Conservation (phyloP, 1,140 invertebrate species). For the Cecropterus lyciades region DNA sequence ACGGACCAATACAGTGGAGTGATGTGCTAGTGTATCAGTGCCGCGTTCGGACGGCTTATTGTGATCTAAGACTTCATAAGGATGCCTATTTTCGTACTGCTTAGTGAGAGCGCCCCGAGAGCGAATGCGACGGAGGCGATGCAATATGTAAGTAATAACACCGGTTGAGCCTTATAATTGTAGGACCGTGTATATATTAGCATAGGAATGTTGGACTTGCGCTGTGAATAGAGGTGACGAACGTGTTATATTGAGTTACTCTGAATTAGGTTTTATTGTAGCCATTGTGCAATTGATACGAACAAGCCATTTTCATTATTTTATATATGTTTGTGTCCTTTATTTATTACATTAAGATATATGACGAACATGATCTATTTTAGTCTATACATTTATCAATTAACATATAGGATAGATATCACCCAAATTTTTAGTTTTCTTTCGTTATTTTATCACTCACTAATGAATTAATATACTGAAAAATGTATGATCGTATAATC, state of each 20-base stretch:
- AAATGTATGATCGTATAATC: too few relatives aligned
- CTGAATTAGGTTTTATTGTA: slow-evolving; percentile 50
- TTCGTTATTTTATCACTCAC: too few relatives aligned
- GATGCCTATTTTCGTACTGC: slow-evolving; percentile 52
- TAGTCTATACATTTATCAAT: too few relatives aligned
- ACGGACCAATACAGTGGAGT: neutral
- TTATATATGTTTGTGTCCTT: neutral
- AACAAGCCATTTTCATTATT: slow-evolving; percentile 3
- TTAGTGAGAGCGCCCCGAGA: slow-evolving; percentile 48
- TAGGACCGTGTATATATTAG: slow-evolving; percentile 77
- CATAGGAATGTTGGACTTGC: slow-evolving; percentile 50
- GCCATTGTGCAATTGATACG: slow-evolving; percentile 76
- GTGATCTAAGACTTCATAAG: slow-evolving; percentile 45
- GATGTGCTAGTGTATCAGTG: neutral
- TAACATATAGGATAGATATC: too few relatives aligned
- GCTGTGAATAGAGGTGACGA: slow-evolving; percentile 65
- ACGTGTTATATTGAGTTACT: slow-evolving; percentile 62
- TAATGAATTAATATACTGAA: too few relatives aligned
- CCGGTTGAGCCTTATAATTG: slow-evolving; percentile 78
- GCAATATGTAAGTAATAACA: slow-evolving; percentile 69
- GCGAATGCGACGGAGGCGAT: slow-evolving; percentile 34
- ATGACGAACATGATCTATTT: too few relatives aligned
- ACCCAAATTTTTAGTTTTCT: too few relatives aligned
- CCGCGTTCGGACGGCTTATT: slow-evolving; percentile 20
- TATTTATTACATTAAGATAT: slow-evolving; percentile 21